Base-by-base conservation (phyloP, 2,888 invertebrate species). In the Agrochola litura region DNA sequence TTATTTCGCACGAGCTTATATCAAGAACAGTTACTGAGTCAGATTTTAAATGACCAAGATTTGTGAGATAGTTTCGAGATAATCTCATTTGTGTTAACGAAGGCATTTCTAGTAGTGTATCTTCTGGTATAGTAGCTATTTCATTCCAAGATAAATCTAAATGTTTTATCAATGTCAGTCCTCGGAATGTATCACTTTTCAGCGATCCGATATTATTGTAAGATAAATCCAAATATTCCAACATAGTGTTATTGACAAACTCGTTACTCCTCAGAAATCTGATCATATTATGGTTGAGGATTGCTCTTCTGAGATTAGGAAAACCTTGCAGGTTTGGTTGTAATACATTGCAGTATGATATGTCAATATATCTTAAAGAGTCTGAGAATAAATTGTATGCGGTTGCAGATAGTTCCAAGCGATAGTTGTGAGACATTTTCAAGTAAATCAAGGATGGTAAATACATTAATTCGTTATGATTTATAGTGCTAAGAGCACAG, bases 71-170 rank as follows among this genome's bases (percentile, higher is more conserved):
- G 91, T 98, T 98, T 86, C 97, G 96, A 6, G 98, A 97, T 58
- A 98, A 90, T 90, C 97, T 97, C 22, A 98, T 92, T 69, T 96
- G 94, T 9, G 96, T 96, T 49, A 98, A 92, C 2, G 97, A 96
- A 25, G 97, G 96, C 92, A 97, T 98, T 84, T 97, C 96, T 56
- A 95, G 92, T 85, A 98, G 97, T 5, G 97, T 95, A 66, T 97
- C 96, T 82, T 97, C 96, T 75, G 97, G 97, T 83, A 98, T 91
- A 10, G 92, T 90, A 0, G 97, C 97, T 74, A 98, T 97, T 92
- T 97, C 97, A 92, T 98, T 98, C 92, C 97, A 97, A 0, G 98
- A 98, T 82, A 98, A 92, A 92, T 98, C 98, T 70, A 98, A 93
- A 80, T 95, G 92, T 86, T 97, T 97, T 9, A 98, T 91, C 82